A percentile compares a stretch with the other conserved stretches of the same genome.
phyloP scores from a whole-genome alignment of 1,140 invertebrate species.

The Neomicropteryx cornuta region DNA sequence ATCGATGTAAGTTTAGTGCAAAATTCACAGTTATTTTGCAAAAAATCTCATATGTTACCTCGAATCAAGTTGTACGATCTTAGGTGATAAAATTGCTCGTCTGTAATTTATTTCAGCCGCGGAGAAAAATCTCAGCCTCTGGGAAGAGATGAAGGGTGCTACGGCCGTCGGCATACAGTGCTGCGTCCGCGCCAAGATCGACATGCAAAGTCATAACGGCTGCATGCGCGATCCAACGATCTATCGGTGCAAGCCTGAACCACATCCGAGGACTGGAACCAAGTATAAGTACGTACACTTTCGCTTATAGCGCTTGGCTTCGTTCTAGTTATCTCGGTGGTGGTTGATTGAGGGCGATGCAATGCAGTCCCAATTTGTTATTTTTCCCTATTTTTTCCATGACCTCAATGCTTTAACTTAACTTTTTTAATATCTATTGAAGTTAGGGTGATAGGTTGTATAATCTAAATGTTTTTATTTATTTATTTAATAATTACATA shows the following conservation, averaged over 20 bases:
- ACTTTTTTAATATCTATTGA: slow-evolving; percentile 1
- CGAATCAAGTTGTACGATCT: too few relatives aligned
- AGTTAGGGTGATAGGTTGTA: not conserved
- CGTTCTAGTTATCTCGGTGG: too few relatives aligned
- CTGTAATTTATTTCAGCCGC: slow-evolving; percentile 47
- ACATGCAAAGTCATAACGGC: slow-evolving; percentile 93
- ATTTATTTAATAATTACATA: too few relatives aligned
- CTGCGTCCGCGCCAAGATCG: slow-evolving; percentile 95
- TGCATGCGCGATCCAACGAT: slow-evolving; percentile 99
- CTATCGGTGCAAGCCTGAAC: slow-evolving; percentile 94
- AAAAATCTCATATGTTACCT: too few relatives aligned
- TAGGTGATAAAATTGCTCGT: too few relatives aligned
- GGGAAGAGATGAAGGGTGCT: slow-evolving; percentile 93
- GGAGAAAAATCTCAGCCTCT: slow-evolving; percentile 79
- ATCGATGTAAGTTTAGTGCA: too few relatives aligned
- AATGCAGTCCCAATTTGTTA: too few relatives aligned
- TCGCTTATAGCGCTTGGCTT: too few relatives aligned
- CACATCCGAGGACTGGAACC: slow-evolving; percentile 82
- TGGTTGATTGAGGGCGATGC: too few relatives aligned
- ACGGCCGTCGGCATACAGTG: slow-evolving; percentile 67
- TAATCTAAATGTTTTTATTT: slow-evolving; percentile 2
- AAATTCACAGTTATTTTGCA: too few relatives aligned
- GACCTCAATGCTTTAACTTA: slow-evolving; percentile 1
- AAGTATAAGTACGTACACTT: slow-evolving; percentile 81
- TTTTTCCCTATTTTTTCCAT: not conserved